Conservation (phyloP, 2,888 invertebrate genomes). For the Cosmia pyralina region DNA sequence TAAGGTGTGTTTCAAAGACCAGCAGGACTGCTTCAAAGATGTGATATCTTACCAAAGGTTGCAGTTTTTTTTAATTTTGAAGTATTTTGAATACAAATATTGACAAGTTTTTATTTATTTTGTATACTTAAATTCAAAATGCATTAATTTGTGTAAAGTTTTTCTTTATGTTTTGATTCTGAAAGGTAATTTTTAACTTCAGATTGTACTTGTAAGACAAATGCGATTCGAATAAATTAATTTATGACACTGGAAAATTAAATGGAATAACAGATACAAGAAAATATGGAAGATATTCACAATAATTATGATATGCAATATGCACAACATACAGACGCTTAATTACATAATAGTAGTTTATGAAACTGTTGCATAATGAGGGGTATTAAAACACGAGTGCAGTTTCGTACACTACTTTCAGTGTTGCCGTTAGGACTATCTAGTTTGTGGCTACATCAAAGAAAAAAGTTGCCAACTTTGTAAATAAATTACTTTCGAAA, state of each 20-base stretch:
- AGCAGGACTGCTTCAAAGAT: neutral
- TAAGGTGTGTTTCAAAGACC: neutral
- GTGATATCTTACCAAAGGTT: constrained; percentile 22
- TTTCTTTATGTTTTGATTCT: neutral
- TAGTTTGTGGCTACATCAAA: no score
- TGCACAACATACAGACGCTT: constrained; percentile 25
- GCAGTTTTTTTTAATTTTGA: constrained; percentile 18
- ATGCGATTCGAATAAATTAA: constrained; percentile 1
- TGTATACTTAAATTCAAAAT: constrained; percentile 8
- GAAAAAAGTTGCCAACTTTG: no score
- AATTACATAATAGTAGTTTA: neutral
- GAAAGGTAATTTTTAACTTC: neutral
- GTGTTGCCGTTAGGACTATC: no score
- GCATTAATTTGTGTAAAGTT: neutral
- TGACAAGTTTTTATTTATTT: constrained; percentile 29
- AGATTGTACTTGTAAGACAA: neutral
- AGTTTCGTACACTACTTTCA: no score
- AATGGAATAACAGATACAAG: neutral
- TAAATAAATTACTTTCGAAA: no score
- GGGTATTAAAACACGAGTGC: no score
- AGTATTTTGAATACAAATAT: constrained; percentile 1
- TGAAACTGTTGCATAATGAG: no score
- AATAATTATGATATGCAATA: neutral
- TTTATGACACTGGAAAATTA: neutral
- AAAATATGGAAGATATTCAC: constrained; percentile 7